Base-by-base conservation (phyloP, 2,797 vertebrate genomes). In the Glyptemys insculpta region DNA sequence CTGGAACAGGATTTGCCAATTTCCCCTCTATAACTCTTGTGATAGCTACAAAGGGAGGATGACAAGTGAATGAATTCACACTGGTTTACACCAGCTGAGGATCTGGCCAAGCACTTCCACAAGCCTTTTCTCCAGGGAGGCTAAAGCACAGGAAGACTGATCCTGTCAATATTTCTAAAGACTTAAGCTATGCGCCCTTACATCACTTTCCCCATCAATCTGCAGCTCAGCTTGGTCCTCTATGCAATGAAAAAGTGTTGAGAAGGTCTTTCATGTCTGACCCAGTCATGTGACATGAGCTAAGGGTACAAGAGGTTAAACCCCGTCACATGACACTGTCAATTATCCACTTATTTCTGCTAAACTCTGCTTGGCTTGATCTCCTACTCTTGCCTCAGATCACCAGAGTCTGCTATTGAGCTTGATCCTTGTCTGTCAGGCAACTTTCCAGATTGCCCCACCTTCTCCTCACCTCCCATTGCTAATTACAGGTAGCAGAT, bases 11-110 rank as follows among this genome's bases (percentile, higher is more conserved):
- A 49, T 31, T 78, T 31, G 82, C 34, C 87, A 91, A 96, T 96
- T 94, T 96, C 86, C 57, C 76, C 72, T 29, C 23, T 41, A 25
- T 47, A 25, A 25, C 25, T 25, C 14, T 78, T 27, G 44, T 89
- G 49, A 93, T 88, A 93, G 92, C 89, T 92, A 94, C 83, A 86
- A 91, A 96, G 72, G 72, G 79, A 95, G 95, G 94, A 96, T 95
- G 88, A 91, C 83, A 92, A 92, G 95, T 0, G 1, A 93, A 76
- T 90, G 72, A 92, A 95, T 85, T 94, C 90, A 94, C 96, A 81
- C 57, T 93, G 94, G 93, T 96, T 96, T 95, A 91, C 87, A 49
- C 27, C 44, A 94, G 81, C 72, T 93, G 90, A 94, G 94, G 96
- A 94, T 88, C 93, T 80, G 62, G 94, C 95, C 91, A 91, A 94